These are phyloP conservation scores for Melanotus villosus DNA, from an alignment of 2,888 invertebrate genomes.

Conservation along the genomic window DNA sequence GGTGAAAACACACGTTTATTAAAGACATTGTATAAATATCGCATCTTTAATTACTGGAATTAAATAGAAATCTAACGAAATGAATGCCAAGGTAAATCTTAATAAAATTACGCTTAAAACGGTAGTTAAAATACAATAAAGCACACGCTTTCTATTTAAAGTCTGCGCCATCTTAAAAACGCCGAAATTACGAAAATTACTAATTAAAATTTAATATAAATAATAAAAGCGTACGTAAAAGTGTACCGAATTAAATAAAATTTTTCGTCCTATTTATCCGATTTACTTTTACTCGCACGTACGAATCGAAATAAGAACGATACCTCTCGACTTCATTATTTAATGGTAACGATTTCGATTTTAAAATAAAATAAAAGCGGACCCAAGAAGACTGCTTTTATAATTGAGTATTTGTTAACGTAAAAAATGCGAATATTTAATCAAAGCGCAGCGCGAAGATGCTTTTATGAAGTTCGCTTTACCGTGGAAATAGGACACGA, in stretches of 20 bases:
- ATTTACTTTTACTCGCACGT: constrained; percentile 10
- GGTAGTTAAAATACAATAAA: not conserved
- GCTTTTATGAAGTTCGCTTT: constrained; percentile 19
- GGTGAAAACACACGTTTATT: not conserved
- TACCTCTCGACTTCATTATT: not conserved
- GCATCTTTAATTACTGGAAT: constrained; percentile 14
- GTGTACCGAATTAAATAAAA: constrained; percentile 3
- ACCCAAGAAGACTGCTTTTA: constrained; percentile 1
- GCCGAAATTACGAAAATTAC: not conserved
- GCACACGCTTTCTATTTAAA: constrained; percentile 8
- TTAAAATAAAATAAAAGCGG: not conserved
- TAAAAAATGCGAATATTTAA: no score
- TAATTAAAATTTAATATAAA: constrained; percentile 13
- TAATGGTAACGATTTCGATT: constrained; percentile 16
- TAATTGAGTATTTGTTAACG: no score
- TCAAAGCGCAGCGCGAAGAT: no score
- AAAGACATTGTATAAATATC: not conserved
- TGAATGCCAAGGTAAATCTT: constrained; percentile 27
- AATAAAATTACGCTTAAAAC: not conserved
- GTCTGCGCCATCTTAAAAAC: no score
- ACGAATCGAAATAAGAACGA: not conserved
- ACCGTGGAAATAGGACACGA: constrained; percentile 36
- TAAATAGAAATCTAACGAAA: constrained; percentile 25
- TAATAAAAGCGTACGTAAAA: constrained; percentile 9
- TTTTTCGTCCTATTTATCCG: constrained; percentile 5